Base-by-base conservation (phyloP, 2,113 vertebrate genomes). In the Irena cyanogastra region DNA sequence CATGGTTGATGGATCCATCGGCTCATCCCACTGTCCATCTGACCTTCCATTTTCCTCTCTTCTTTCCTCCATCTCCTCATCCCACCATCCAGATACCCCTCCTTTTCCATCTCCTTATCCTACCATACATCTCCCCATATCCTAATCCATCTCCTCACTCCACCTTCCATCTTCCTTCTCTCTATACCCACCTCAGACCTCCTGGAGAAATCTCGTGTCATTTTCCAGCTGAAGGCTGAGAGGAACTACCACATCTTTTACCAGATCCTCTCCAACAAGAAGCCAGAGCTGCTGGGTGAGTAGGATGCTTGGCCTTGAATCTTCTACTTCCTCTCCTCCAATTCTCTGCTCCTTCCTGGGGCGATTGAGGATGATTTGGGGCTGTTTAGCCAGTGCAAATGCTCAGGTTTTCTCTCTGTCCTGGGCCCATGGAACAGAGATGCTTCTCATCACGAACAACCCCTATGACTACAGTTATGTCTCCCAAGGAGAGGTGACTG, bases 161-260 rank as follows among this genome's bases (percentile, higher is more conserved):
- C 22, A 44, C 35, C 6, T 16, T 77, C 61, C 9, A 33, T 24
- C 16, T 16, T 61, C 47, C 49, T 80, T 70, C 60, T 81, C 49
- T 87, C 27, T 31, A 37, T n/a, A 28, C 10, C 41, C 9, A n/a
- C n/a, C 57, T 45, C 72, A 99, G 99, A 99, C 88, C 98, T 99
- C 83, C 97, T 99, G 90, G 99, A 99, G 97, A 99, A 99, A 95
- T 99, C 99, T 45, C 98, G 99, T 7, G 98, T 99, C 35, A 99
- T 99, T 95, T 99, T 98, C 94, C 99, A 99, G 98, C 98, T 99
- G 19, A 99, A 99, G 93, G 94, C 99, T 20, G 99, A 99, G 94
- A 98, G 99, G 68, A 98, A 99, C 90, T 99, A 99, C 91, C 99
- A 99, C 90, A 99, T 99, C 95, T 99, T 98, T 97, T 99, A 99